Base-by-base conservation (phyloP, 2,113 vertebrate species). In the Ariopsis seemanni region DNA sequence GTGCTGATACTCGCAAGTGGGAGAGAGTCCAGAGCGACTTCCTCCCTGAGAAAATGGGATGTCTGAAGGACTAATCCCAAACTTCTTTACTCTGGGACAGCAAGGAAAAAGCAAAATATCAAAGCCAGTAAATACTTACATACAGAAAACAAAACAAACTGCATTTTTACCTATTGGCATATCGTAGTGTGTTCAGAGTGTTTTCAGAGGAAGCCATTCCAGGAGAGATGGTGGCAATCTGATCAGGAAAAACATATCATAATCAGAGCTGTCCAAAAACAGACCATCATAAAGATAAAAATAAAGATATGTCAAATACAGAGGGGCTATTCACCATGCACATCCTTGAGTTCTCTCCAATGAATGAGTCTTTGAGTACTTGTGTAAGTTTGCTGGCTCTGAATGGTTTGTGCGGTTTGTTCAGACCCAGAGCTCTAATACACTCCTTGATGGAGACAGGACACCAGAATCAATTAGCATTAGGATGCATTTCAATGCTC, bases 11-110 rank as follows among this genome's bases (percentile, higher is more conserved):
- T 99, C 97, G 96, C 97, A 97, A 95, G 97, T 97, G 95, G 98
- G 98, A 93, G 98, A 99, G 93, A 96, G 97, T 93, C 98, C 98
- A 95, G 97, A 94, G 95, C 97, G 97, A 95, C 95, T 97, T 94
- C 97, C 97, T 93, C 96, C 96, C 96, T 99, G 98, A 93, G 97
- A 98, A 97, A 99, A 99, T 96, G 98, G 98, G 96, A 99, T 99
- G 96, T 99, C 98, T 91, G 98, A 99, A 88, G 98, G 98, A 97
- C 98, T 99, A 96, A 99, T 99, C 96, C 98, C 98, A 97, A 99
- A 99, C 95, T 99, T 98, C 96, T 99, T 99, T 96, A 99, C 98
- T 97, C 98, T 99, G 96, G 95, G 95, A 94, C 92, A 94, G 92
- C 95, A 95, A 94, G 94, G 95, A 92, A 95, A 93, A 90, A 94